Evolutionary conservation across 2,888 invertebrate genomes (phyloP).

Genomic region (Eristalis pertinax): DNA sequence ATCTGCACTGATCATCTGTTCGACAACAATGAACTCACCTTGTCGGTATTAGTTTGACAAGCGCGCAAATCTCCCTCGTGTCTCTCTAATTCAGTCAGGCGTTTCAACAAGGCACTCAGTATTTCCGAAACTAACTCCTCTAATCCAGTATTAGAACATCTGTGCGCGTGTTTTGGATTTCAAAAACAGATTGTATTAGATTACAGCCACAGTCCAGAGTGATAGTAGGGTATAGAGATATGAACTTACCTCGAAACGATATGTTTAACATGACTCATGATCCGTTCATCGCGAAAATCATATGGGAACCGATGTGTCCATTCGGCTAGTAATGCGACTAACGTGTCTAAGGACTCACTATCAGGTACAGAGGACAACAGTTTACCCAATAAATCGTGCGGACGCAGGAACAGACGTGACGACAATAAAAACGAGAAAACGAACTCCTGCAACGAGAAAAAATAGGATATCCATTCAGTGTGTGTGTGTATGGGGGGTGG

Average conservation of each 20-base stretch:
- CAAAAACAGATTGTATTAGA: neutral
- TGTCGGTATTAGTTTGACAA: constrained; percentile 79
- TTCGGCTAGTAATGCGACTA: constrained; percentile 80
- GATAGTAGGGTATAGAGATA: neutral
- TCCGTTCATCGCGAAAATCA: constrained; percentile 81
- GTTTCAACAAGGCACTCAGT: constrained; percentile 82
- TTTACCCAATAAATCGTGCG: constrained; percentile 80
- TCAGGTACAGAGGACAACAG: constrained; percentile 81
- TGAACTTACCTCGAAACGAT: constrained; percentile 80
- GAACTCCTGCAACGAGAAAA: constrained; percentile 78
- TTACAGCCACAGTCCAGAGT: constrained; percentile 8
- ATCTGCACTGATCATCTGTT: neutral
- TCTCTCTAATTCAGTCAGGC: constrained; percentile 81
- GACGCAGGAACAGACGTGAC: constrained; percentile 81
- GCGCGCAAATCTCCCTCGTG: constrained; percentile 81
- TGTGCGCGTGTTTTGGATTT: constrained; percentile 59
- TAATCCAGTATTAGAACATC: constrained; percentile 81
- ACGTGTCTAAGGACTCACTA: constrained; percentile 79
- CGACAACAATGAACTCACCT: constrained; percentile 76
- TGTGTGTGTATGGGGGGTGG: neutral
- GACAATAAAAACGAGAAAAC: constrained; percentile 81
- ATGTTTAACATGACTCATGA: constrained; percentile 82
- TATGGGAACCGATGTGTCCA: constrained; percentile 81
- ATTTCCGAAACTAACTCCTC: constrained; percentile 81
- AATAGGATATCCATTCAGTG: constrained; percentile 7